phyloP scores from a whole-genome alignment of 2,888 invertebrate species.

The Apoda limacodes region DNA sequence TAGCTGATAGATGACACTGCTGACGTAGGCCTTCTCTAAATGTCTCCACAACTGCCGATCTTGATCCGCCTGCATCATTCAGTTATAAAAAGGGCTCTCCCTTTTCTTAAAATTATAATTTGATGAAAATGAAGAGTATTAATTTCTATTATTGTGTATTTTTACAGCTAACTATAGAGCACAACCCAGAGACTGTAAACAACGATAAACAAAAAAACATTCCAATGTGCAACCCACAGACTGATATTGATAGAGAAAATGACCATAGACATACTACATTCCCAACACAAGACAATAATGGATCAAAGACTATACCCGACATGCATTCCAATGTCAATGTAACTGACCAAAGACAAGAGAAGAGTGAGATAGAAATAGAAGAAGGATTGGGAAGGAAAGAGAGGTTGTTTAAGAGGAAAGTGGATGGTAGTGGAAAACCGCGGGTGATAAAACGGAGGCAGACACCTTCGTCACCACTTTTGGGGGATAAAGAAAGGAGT shows the following conservation, averaged over 20 bases:
- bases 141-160: too few species aligned
- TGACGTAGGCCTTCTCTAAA: too few species aligned
- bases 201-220: constrained; percentile 5
- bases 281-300: constrained; percentile 13
- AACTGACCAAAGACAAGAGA: constrained; percentile 38
- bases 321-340: constrained; percentile 39
- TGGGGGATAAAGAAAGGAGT: constrained; percentile 84
- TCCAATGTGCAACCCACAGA: constrained; percentile 22
- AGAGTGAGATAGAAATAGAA: constrained; percentile 64
- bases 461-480: constrained; percentile 43
- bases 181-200: constrained; percentile 79
- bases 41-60: too few species aligned
- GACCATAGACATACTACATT: too few species aligned
- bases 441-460: constrained; percentile 42
- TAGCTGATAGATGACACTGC: constrained; percentile 1
- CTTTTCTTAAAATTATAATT: too few species aligned
- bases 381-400: constrained; percentile 42
- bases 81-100: too few species aligned
- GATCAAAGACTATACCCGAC: constrained; percentile 20
- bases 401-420: constrained; percentile 57
- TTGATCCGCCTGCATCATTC: too few species aligned
- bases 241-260: constrained; percentile 12
- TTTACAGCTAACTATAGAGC: constrained; percentile 86
- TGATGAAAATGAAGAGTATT: too few species aligned
- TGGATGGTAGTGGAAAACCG: constrained; percentile 46